Evolutionary conservation across 2,888 invertebrate species (phyloP).

Genomic region (Xylota segnis): DNA sequence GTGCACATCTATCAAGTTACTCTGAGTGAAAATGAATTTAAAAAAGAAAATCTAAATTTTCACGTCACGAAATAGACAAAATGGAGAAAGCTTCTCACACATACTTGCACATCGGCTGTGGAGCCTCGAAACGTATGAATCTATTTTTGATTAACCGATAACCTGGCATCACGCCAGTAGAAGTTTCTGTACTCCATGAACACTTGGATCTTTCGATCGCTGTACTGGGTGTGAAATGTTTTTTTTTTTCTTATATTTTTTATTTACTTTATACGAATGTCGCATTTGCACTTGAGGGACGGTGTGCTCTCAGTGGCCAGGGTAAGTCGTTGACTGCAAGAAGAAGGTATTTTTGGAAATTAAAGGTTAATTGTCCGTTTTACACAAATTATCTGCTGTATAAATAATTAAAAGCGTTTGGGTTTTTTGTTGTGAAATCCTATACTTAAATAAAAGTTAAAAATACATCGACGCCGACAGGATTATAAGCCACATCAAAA

Average conservation of each 20-base stretch:
- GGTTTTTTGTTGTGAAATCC: constrained; percentile 5
- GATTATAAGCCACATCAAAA: neutral
- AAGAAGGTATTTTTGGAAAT: constrained; percentile 54
- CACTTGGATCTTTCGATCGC: constrained; percentile 40
- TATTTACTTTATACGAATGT: constrained; percentile 53
- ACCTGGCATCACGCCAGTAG: constrained; percentile 64
- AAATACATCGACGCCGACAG: neutral
- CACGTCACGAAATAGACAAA: constrained; percentile 51
- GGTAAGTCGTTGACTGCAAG: constrained; percentile 66
- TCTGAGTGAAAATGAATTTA: constrained; percentile 5
- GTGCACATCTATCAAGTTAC: constrained; percentile 51
- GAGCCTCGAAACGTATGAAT: constrained; percentile 64
- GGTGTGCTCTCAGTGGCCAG: constrained; percentile 22
- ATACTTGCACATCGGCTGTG: constrained; percentile 31
- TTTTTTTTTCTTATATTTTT: constrained; percentile 8
- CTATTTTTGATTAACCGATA: constrained; percentile 74
- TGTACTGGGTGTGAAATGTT: constrained; percentile 35
- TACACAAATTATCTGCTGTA: constrained; percentile 12
- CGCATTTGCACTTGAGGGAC: constrained; percentile 47
- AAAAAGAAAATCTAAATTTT: constrained; percentile 29
- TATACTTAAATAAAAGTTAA: constrained; percentile 11
- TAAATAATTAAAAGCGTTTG: neutral
- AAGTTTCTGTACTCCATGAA: constrained; percentile 61
- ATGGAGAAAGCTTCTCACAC: constrained; percentile 53
- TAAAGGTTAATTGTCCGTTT: constrained; percentile 44